Conservation (phyloP, 2,113 vertebrate species). For the Glaucidium brasilianum region DNA sequence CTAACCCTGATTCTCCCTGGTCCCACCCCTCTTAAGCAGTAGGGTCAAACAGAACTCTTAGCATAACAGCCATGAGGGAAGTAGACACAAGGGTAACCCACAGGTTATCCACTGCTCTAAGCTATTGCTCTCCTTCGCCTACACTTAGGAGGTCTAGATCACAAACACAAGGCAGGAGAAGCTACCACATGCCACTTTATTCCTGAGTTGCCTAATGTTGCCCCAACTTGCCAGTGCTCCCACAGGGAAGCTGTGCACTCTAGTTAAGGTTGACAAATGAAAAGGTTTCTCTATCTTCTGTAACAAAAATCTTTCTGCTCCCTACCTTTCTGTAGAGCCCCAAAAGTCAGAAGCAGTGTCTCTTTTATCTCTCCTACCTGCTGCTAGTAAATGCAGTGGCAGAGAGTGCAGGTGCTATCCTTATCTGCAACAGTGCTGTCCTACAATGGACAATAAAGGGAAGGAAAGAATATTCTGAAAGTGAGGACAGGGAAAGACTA, state of each 20-base stretch:
- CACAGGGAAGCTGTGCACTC: background rate
- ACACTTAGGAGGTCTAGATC: background rate
- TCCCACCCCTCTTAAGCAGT: background rate
- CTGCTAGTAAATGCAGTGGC: background rate
- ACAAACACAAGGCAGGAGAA: background rate
- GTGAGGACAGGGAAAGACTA: background rate
- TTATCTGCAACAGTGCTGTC: background rate
- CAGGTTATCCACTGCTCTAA: background rate
- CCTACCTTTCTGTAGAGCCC: background rate
- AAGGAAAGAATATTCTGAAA: background rate
- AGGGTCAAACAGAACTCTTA: background rate
- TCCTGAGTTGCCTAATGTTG: background rate
- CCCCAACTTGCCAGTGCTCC: background rate
- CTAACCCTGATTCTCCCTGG: background rate
- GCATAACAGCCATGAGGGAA: background rate
- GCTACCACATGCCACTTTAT: background rate
- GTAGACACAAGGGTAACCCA: background rate
- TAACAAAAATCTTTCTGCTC: background rate
- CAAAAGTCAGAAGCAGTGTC: background rate
- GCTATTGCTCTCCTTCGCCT: background rate
- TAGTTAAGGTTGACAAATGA: background rate
- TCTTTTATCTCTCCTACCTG: conserved; percentile 25
- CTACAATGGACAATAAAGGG: background rate
- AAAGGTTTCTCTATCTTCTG: background rate
- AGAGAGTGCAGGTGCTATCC: background rate